phyloP scores from a whole-genome alignment of 2,113 vertebrate species.

The Benitochromis conjunctus region DNA sequence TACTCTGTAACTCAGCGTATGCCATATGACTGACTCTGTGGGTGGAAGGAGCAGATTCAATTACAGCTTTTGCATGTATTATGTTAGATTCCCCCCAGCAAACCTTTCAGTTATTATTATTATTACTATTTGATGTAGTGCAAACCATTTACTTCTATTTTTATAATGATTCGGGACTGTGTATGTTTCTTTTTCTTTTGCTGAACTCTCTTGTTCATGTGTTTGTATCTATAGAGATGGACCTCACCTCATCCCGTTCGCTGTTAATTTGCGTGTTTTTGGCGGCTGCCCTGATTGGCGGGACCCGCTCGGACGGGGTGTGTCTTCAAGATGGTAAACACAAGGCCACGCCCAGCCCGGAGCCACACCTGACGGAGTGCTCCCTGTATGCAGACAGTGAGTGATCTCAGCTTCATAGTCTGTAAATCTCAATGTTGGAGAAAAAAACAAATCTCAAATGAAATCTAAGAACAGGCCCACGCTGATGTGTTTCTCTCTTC shows the following conservation, averaged over 20 bases:
- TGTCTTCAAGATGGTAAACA: constrained; percentile 70
- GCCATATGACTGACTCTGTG: background rate
- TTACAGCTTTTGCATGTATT: background rate
- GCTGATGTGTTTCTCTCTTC: background rate
- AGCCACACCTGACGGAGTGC: constrained; percentile 61
- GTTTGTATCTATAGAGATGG: constrained; percentile 56
- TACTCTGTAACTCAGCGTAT: background rate
- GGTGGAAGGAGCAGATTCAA: background rate
- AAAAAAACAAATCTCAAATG: background rate
- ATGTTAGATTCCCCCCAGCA: background rate
- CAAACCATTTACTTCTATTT: constrained; percentile 9
- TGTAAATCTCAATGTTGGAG: background rate
- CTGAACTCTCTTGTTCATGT: constrained; percentile 5
- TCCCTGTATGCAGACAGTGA: constrained; percentile 73
- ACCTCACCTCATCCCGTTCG: constrained; percentile 11
- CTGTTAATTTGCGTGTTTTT: constrained; percentile 42
- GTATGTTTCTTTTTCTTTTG: background rate
- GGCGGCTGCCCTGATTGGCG: constrained; percentile 38
- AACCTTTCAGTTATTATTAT: background rate
- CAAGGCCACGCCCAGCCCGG: constrained; percentile 64
- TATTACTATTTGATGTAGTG: background rate
- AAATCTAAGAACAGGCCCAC: background rate
- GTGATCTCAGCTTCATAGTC: constrained; percentile 35
- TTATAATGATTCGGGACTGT: background rate
- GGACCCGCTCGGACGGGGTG: constrained; percentile 48